These are phyloP conservation scores for Thymelicus acteon DNA, from an alignment of 2,888 invertebrate species.

Conservation along the genomic window DNA sequence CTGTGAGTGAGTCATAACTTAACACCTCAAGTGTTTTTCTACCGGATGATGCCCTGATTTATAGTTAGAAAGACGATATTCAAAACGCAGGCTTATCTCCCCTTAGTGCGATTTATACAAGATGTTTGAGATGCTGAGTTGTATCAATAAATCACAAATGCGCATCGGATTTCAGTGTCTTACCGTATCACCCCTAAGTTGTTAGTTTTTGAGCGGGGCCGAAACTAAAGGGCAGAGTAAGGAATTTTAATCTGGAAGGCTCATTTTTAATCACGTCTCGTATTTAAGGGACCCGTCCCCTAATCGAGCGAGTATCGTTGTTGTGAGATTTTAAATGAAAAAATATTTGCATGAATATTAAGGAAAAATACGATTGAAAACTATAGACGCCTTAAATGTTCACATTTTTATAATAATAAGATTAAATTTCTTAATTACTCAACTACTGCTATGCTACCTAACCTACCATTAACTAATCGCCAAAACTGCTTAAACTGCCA, in stretches of 20 bases:
- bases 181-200: conserved; percentile 51
- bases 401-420: too few species aligned
- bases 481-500: too few species aligned
- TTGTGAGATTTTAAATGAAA: neutral
- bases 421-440: too few species aligned
- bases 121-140: conserved; percentile 75
- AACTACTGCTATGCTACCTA: too few species aligned
- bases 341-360: too few species aligned
- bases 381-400: too few species aligned
- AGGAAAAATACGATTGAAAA: too few species aligned
- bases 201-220: conserved; percentile 56
- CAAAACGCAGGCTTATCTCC: conserved; percentile 74
- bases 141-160: conserved; percentile 82
- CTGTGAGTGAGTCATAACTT: conserved; percentile 51
- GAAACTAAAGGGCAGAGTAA: conserved; percentile 56
- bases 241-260: conserved; percentile 73
- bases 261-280: conserved; percentile 55
- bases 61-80: conserved; percentile 76
- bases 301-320: conserved; percentile 3
- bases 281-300: conserved; percentile 26
- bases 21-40: conserved; percentile 71
- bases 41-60: conserved; percentile 74
- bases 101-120: conserved; percentile 75
- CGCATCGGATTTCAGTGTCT: conserved; percentile 78
- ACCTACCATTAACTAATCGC: too few species aligned